Percentiles rank a stretch among this genome's conserved stretches.
These are phyloP conservation scores for Ammospiza nelsoni DNA, from an alignment of 2,113 vertebrate species.

Conservation along the genomic window DNA sequence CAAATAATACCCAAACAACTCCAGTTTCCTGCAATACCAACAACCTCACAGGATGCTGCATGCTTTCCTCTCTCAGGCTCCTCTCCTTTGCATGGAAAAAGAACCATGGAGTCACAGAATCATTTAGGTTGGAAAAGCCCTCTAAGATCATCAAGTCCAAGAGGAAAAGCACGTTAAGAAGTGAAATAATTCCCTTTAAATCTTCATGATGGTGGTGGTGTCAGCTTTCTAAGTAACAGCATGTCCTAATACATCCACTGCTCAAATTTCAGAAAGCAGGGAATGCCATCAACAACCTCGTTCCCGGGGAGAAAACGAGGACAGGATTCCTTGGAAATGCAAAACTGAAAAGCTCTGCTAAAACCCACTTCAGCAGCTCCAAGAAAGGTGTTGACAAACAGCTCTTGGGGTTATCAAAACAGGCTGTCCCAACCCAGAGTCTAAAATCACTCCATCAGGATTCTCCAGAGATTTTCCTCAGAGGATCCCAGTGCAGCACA, in stretches of 20 bases:
- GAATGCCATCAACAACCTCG: background rate
- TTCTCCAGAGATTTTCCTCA: background rate
- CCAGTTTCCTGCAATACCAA: background rate
- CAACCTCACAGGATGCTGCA: background rate
- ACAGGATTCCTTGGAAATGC: background rate
- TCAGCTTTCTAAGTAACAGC: background rate
- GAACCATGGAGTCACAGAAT: background rate
- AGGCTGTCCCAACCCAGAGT: background rate
- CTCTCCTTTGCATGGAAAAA: background rate
- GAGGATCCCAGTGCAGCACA: background rate
- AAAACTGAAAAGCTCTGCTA: background rate
- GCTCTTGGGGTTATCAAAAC: background rate
- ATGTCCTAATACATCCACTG: background rate
- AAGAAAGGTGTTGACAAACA: conserved; percentile 12
- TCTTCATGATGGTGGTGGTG: background rate
- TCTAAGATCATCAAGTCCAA: background rate
- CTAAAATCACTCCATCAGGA: background rate
- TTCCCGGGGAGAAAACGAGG: background rate
- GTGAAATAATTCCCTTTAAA: background rate
- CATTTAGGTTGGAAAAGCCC: background rate
- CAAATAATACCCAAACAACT: background rate
- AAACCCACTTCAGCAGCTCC: background rate
- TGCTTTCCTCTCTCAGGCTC: background rate
- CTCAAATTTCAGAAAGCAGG: background rate
- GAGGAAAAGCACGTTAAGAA: background rate